phyloP scores from a whole-genome alignment of 2,113 vertebrate genomes.

The Nannospalax galili region DNA sequence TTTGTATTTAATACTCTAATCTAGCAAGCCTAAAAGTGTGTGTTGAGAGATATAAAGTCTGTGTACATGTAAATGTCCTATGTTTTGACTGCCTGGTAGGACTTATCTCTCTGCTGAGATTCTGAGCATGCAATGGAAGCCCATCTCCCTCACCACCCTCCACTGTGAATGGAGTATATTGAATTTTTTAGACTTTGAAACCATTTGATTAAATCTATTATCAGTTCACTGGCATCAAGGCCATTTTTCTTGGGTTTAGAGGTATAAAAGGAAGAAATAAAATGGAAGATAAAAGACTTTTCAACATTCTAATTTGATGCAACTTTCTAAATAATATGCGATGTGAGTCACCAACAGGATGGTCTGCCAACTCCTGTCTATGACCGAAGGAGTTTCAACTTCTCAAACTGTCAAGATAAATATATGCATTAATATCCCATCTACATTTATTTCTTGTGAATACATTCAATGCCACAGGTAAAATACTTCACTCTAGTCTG shows the following conservation, averaged over 20 bases:
- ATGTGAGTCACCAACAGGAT: neutral
- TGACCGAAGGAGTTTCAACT: too few relatives aligned
- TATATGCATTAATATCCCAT: neutral
- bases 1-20: slow-evolving; percentile 44
- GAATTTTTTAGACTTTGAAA: neutral
- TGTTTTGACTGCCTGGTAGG: neutral
- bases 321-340: neutral
- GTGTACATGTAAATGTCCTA: neutral
- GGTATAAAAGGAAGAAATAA: slow-evolving; percentile 8
- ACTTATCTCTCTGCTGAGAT: neutral
- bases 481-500: neutral
- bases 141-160: neutral
- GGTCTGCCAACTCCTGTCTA: neutral
- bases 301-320: neutral
- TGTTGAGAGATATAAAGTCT: slow-evolving; percentile 20
- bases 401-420: slow-evolving; percentile 36
- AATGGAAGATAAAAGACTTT: neutral
- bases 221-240: neutral
- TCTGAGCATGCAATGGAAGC: neutral
- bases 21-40: neutral
- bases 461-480: neutral
- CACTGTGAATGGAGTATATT: neutral
- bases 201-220: neutral
- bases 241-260: slow-evolving; percentile 1
- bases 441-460: neutral